Conservation (phyloP, 2,888 invertebrate species). For the Tortricodes alternella region DNA sequence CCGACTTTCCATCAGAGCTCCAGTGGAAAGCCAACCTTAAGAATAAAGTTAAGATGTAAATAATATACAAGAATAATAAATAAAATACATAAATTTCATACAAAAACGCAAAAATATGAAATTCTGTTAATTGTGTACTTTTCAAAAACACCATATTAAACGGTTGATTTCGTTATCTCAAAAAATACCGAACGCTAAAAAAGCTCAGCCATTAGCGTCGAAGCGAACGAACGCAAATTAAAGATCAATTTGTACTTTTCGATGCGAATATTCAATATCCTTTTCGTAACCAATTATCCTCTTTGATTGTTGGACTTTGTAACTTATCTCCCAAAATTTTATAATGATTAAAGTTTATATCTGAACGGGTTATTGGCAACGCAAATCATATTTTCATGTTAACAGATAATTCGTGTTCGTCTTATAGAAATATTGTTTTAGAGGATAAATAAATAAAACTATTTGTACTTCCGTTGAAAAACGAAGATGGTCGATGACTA, state of each 20-base stretch:
- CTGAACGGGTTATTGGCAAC: not conserved
- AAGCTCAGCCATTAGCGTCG: slow-evolving; percentile 15
- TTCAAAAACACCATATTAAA: too few relatives aligned
- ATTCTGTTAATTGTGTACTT: too few relatives aligned
- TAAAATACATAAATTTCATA: too few relatives aligned
- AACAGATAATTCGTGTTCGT: not conserved
- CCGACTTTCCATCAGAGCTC: too few relatives aligned
- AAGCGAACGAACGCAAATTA: slow-evolving; percentile 16
- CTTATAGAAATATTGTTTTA: too few relatives aligned
- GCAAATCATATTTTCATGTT: not conserved
- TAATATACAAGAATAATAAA: too few relatives aligned
- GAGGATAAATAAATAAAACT: too few relatives aligned
- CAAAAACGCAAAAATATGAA: too few relatives aligned
- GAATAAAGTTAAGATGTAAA: too few relatives aligned
- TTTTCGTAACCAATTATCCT: slow-evolving; percentile 23
- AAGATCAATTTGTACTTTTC: slow-evolving; percentile 22
- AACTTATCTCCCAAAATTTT: slow-evolving; percentile 6
- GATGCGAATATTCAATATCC: slow-evolving; percentile 20
- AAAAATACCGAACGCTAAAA: not conserved
- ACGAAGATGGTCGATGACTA: too few relatives aligned
- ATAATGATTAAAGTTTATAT: not conserved
- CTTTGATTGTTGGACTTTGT: slow-evolving; percentile 17
- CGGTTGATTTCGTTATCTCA: not conserved
- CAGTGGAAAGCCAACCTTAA: too few relatives aligned
- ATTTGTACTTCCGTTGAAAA: too few relatives aligned